Conservation (phyloP, 2,797 vertebrate genomes). For the Graptemys geographica region DNA sequence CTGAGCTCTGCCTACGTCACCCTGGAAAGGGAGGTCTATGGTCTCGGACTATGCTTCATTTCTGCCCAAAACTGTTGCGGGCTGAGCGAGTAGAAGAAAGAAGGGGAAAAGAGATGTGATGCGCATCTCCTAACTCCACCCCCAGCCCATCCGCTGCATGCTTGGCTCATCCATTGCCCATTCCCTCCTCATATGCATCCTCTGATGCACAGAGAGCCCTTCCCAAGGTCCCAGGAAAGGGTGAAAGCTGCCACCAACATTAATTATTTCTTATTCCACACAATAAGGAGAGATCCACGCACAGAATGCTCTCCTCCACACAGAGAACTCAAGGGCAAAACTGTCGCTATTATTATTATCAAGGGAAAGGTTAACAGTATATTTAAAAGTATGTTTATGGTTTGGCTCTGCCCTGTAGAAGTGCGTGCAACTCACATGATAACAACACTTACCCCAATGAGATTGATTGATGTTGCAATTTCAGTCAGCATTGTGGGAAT, state of each 20-base stretch:
- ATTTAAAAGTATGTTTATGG: accelerated
- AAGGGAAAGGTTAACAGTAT: neutral
- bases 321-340: neutral
- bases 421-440: neutral
- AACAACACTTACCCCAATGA: neutral
- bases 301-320: neutral
- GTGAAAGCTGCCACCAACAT: neutral
- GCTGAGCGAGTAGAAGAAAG: neutral
- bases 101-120: neutral
- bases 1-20: neutral
- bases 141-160: neutral
- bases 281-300: neutral
- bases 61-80: neutral
- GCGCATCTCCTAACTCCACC: neutral
- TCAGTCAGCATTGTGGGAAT: neutral
- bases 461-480: neutral
- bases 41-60: neutral
- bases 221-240: neutral
- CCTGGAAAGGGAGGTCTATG: neutral
- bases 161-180: neutral
- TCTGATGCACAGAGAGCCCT: neutral
- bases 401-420: neutral
- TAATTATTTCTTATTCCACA: neutral
- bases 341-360: neutral
- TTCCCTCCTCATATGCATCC: neutral